These are phyloP conservation scores for Piscicola geometra DNA, from an alignment of 2,888 invertebrate species.

Conservation along the genomic window DNA sequence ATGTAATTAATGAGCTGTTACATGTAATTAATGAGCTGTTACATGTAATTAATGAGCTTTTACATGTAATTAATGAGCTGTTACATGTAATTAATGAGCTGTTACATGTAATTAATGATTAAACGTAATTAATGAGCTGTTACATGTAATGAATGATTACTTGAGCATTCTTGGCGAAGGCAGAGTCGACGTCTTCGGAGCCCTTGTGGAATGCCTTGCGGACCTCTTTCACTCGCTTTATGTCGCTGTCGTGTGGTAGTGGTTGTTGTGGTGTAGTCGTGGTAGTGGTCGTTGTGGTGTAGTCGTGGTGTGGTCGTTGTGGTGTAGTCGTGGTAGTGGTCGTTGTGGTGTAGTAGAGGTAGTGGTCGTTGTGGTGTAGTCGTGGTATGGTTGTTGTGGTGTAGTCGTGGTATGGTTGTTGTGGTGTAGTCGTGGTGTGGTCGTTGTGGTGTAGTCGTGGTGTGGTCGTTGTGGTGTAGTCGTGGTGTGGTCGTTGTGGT, in stretches of 20 bases:
- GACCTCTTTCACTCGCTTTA: constrained; percentile 82
- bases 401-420: background rate
- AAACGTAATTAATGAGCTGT: too few species aligned
- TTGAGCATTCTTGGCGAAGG: constrained; percentile 73
- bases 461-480: too few species aligned
- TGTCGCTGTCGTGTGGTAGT: constrained; percentile 65
- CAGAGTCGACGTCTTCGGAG: constrained; percentile 81
- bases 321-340: background rate
- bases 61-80: too few species aligned
- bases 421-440: background rate
- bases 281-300: background rate
- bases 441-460: too few species aligned
- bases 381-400: background rate
- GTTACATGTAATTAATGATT: too few species aligned
- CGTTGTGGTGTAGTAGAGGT: background rate
- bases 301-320: background rate
- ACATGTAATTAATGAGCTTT: too few species aligned
- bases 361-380: background rate
- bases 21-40: too few species aligned
- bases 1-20: too few species aligned
- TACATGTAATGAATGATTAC: constrained; percentile 61
- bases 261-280: background rate
- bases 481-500: too few species aligned
- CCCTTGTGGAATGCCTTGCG: constrained; percentile 88
- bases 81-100: too few species aligned